Evolutionary conservation across 2,113 vertebrate species (phyloP), one percentile per base, ranked within the genome.

Genomic region (Hippocampus mohnikei): DNA sequence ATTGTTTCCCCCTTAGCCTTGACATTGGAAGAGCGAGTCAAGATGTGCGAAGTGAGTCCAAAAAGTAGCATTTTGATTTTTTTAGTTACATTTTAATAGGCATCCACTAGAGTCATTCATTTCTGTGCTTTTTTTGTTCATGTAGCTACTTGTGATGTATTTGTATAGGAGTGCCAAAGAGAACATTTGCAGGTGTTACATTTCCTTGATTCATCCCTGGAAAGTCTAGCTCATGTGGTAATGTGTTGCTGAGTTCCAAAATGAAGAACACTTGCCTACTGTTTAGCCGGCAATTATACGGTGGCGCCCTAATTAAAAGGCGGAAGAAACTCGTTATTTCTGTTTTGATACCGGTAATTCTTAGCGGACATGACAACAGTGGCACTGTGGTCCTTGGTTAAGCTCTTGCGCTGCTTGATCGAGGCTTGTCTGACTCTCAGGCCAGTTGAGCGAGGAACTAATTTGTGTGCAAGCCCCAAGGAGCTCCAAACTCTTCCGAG

Each of bases 401-500:
- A 77, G 75, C 71, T 41, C 58, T 46, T 37, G 7, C 69, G 79
- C 48, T 77, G 85, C 76, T 62, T 77, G 81, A 75, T 63, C 66
- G 72, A 80, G 70, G 53, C 71, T 78, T 64, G 81, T 84, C 79
- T 81, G 48, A 78, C 77, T 82, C 78, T 80, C 60, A 60, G 79
- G 71, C 75, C 83, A 73, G 59, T 77, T 81, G 87, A 92, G 87
- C 73, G 18, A 72, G 78, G 78, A 92, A 86, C 82, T 86, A 92
- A 91, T 93, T 93, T 92, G 83, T 83, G 73, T 83, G 82, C 78
- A 87, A 90, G 91, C 91, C 90, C 90, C 78, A 80, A 90, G 91
- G 90, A 92, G 85, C 86, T 79, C 67, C 67, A 74, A 89, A 88
- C 84, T 87, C 88, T 92, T 88, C 74, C 65, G 89, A 89, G 87